phyloP scores from a whole-genome alignment of 2,888 invertebrate species.

The Marronus borbonicus region DNA sequence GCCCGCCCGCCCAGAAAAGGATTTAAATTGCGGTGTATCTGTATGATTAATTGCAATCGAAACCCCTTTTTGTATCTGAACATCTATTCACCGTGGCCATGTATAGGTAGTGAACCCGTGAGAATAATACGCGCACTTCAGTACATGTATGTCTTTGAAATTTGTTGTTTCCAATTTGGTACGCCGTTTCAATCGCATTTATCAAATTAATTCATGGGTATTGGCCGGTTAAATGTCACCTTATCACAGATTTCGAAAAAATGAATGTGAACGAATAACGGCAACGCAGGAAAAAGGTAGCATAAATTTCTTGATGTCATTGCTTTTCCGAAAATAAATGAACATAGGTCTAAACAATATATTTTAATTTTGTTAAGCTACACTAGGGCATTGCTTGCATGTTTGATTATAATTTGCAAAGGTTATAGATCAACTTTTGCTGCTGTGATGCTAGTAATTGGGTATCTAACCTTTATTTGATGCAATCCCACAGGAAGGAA shows the following conservation, averaged over 20 bases:
- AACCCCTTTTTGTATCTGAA: slow-evolving; percentile 24
- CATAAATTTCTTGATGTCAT: no score
- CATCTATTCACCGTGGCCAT: slow-evolving; percentile 16
- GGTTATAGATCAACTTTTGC: no score
- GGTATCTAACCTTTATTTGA: no score
- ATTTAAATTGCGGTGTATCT: slow-evolving; percentile 43
- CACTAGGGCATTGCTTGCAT: no score
- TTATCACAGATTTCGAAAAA: background rate
- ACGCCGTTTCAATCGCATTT: background rate
- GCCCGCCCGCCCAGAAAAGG: slow-evolving; percentile 22
- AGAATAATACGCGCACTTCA: slow-evolving; percentile 8
- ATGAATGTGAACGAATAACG: background rate
- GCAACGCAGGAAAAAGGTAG: no score
- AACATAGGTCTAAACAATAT: no score
- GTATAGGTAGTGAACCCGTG: slow-evolving; percentile 1
- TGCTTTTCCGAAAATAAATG: no score
- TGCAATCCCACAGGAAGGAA: no score
- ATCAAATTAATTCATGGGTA: slow-evolving; percentile 3
- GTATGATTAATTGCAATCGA: slow-evolving; percentile 40
- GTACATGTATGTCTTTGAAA: slow-evolving; percentile 1
- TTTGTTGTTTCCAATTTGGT: slow-evolving; percentile 36
- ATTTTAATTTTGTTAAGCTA: no score
- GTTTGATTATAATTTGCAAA: no score
- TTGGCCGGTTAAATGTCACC: background rate
- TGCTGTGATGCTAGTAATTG: no score